Base-by-base conservation (phyloP, 2,113 vertebrate genomes). In the Tyrannus savana region DNA sequence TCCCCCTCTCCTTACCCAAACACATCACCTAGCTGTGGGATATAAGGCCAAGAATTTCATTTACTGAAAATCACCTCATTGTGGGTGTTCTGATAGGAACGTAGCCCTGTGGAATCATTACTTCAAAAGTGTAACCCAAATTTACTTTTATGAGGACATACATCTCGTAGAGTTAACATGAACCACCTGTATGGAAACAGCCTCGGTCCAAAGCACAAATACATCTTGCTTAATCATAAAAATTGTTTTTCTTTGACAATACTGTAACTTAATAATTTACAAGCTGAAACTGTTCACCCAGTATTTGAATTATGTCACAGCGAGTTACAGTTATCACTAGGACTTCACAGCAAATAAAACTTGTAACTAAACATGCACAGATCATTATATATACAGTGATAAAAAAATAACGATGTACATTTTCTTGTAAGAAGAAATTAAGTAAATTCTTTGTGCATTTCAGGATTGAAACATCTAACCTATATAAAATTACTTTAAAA, bases 361-460 rank as follows among this genome's bases (percentile, higher is more conserved):
- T 84, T 41, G 47, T 55, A 95, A 93, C 91, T 94, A 75, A 91
- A 96, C 89, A 82, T 91, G 94, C 94, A 94, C 89, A 96, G 88
- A 91, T 86, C 75, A 93, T 87, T 78, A 92, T 95, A 90, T 90
- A 95, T 55, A 97, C 80, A 94, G 95, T 92, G 93, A 94, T 97
- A 96, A 94, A 95, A 96, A 96, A 95, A 96, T 94, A 96, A 95
- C 17, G 39, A 95, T 96, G 90, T 96, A 95, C 92, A 93, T 78
- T 94, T 96, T 96, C 93, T 96, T 67, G 77, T 96, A 96, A 93
- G 92, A 96, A 97, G 93, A 97, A 97, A 95, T 88, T 91, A 95
- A 93, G 94, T 95, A 93, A 94, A 88, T 86, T 91, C 88, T 94
- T 96, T 97, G 94, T 88, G 90, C 95, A 96, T 94, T 96, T 96